Base-by-base conservation (phyloP, 2,888 invertebrate species). In the Sarcophaga subvicina region DNA sequence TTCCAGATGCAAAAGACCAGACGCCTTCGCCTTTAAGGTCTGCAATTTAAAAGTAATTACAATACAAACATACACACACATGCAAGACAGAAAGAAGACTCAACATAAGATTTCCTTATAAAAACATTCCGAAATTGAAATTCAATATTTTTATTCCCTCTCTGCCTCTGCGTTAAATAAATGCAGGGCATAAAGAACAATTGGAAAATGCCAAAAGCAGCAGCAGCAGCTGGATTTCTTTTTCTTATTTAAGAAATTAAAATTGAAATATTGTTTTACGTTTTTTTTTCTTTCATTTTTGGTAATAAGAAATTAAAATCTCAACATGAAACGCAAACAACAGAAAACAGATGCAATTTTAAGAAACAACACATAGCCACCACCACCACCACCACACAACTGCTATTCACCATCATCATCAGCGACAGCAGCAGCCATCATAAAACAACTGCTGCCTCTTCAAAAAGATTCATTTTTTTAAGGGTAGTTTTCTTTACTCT, bases 311-410 rank as follows among this genome's bases (percentile, higher is more conserved):
- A 54, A 17, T 54, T 54, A 14, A 54, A 54, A 54, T 54, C 54
- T 54, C 54, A 14, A 54, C 20, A n/a, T 62, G 62, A 62, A 62
- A 54, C 12, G 10, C n/a, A n/a, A 62, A 62, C 10, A n/a, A 62
- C 10, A 20, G 22, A 79, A 84, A 84, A 84, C 84, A 84, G 84
- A 84, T 84, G 84, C 84, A 80, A 84, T 80, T 84, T 37, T 75
- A 73, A 73, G 45, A 54, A 67, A 64, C 62, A 63, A 59, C 17
- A 59, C 22, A n/a, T 11, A 12, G 2, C 75, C 22, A 25, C 60
- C 22, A 25, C 64, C 10, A n/a, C 37, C 8, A 71, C 27, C 17
- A 17, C 25, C 45, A 45, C 25, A 59, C 59, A 60, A 79, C 63
- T 37, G 37, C 37, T 37, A 37, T 37, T 54, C 54, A 54, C 54